Evolutionary conservation across 2,888 invertebrate genomes (phyloP), one percentile per base, ranked within the genome.

Genomic region (Zygogramma bicolorata): DNA sequence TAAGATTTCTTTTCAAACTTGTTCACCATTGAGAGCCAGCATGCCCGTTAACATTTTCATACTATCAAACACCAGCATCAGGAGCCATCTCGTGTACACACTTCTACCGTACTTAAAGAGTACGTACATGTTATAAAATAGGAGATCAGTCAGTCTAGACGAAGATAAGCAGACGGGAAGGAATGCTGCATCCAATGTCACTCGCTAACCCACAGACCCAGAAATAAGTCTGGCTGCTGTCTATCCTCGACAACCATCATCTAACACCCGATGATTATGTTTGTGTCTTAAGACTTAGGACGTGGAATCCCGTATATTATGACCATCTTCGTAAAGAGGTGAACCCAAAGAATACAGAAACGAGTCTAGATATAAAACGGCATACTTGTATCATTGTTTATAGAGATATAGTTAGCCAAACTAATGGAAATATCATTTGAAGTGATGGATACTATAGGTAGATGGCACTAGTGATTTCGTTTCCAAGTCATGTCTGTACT

Each of bases 161-260:
- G 53, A n/a, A 53, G 53, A 53, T 22, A 25, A 13, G 53, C 27
- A 53, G 53, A 53, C 53, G 25, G 15, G 27, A 53, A 25, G n/a
- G 53, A 53, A 53, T 53, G 53, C 42, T 15, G 42, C 42, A 18
- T n/a, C 18, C 1, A 58, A 58, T 58, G 31, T 20, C 13, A 40
- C 38, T 61, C 22, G 40, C 38, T 61, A 34, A 34, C 61, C 31
- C 40, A 61, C 18, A 61, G 40, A 61, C 61, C 61, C 31, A 61
- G 61, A 61, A 61, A 61, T n/a, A 18, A 15, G 61, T 25, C 25
- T 61, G n/a, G 38, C n/a, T 40, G 61, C 13, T 61, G 40, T 61
- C 61, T 61, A 61, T 61, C 13, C 61, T 40, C 61, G 22, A 40
- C 38, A 38, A 61, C 22, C 61, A 61, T 61, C 34, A 61, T 61